These are phyloP conservation scores for Agrochola circellaris DNA, from an alignment of 2,888 invertebrate species.

Conservation along the genomic window DNA sequence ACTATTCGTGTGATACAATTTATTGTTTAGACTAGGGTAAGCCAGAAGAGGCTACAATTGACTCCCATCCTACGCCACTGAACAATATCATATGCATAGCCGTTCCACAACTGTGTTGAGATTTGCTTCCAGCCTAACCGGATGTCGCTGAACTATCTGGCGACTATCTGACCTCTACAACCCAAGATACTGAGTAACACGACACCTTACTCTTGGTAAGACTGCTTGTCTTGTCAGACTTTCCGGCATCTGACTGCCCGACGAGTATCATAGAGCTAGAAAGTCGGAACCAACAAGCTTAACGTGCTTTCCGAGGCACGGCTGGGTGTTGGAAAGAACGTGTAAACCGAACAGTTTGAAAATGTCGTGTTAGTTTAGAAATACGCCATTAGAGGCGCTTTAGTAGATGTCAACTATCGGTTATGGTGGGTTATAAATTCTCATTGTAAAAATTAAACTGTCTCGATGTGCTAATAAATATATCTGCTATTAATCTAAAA, in stretches of 20 bases:
- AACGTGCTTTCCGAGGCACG: background rate
- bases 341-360: too few relatives aligned
- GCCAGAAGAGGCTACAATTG: background rate
- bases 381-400: too few relatives aligned
- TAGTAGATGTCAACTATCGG: too few relatives aligned
- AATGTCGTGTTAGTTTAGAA: too few relatives aligned
- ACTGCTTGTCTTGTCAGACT: background rate
- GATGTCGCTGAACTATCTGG: too few relatives aligned
- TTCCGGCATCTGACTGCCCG: background rate
- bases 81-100: too few relatives aligned
- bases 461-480: too few relatives aligned
- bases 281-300: background rate
- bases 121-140: background rate
- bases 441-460: too few relatives aligned
- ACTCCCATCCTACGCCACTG: too few relatives aligned
- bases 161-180: background rate
- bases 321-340: background rate
- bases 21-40: background rate
- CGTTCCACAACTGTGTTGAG: background rate
- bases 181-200: background rate
- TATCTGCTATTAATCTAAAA: too few relatives aligned
- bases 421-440: too few relatives aligned
- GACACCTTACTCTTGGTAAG: background rate
- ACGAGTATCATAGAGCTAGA: too few relatives aligned
- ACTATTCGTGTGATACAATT: background rate